Evolutionary conservation across 53 echinoderm and acorn worm genomes (phyloP).

Genomic region (Stichopus horrens): DNA sequence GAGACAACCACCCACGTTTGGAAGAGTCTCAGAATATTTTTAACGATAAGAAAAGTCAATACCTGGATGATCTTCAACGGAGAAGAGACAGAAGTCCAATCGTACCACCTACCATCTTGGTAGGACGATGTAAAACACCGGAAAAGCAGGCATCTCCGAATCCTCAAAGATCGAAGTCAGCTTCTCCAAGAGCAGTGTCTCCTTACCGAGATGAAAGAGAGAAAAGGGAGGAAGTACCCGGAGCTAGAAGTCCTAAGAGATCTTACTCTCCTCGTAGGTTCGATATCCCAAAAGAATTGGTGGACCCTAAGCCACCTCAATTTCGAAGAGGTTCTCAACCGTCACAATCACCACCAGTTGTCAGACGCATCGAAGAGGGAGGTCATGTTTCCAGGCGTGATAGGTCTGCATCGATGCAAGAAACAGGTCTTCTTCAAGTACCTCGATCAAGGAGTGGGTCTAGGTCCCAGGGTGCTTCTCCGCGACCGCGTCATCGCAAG

Average conservation of each 20-base stretch:
- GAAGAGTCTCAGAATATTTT: background rate
- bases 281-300: conserved; percentile 26
- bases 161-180: conserved; percentile 48
- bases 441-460: conserved; percentile 49
- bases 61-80: conserved; percentile 39
- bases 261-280: conserved; percentile 29
- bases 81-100: conserved; percentile 57
- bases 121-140: conserved; percentile 61
- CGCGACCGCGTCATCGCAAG: conserved; percentile 37
- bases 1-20: conserved; percentile 4
- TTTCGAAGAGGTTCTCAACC: conserved; percentile 44
- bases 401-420: conserved; percentile 50
- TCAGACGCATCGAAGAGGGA: conserved; percentile 23
- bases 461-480: conserved; percentile 36
- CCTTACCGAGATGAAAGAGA: conserved; percentile 38
- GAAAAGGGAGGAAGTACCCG: conserved; percentile 1
- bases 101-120: conserved; percentile 62
- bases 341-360: conserved; percentile 31
- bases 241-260: conserved; percentile 26
- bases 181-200: conserved; percentile 41
- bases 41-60: conserved; percentile 5
- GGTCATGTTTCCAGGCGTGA: conserved; percentile 37
- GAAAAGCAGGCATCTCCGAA: conserved; percentile 57
- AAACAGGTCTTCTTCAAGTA: conserved; percentile 42
- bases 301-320: conserved; percentile 15